Base-by-base conservation (phyloP, 2,888 invertebrate species). In the Flabesymbios commensalis region DNA sequence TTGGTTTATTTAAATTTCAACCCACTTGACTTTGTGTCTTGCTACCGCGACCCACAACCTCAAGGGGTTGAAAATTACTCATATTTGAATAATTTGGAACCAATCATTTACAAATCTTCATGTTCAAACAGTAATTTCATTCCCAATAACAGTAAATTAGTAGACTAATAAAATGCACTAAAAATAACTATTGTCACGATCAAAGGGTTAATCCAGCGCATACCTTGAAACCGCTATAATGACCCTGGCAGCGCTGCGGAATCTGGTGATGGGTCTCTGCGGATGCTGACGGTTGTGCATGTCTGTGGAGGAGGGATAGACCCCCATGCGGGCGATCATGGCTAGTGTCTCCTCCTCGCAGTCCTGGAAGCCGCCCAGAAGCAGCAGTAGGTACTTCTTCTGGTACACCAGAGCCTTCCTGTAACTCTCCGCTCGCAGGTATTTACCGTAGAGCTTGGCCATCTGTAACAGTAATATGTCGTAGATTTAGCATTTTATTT, bases 381-480 rank as follows among this genome's bases (percentile, higher is more conserved):
- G 87, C 19, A 90, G 86, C 67, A 91, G 86, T 57, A 96, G 84
- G 81, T 94, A 95, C 24, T 90, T 87, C 83, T 96, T 96, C 85
- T 96, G 96, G 87, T 90, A 94, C 55, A 90, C 88, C 57, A 96
- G 85, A 17, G 94, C 91, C 80, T 93, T 94, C 61, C 91, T 88
- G 74, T 90, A 91, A 76, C 93, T 93, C 78, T 94, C 92, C 3
- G 90, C 87, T 33, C 91, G 87, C 69, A 93, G 84, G 78, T 90
- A 92, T 74, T 88, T 88, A 36, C 78, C 77, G 61, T 79, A 81
- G 53, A 81, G 61, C 31, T 78, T 68, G 64, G 79, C 77, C 49
- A 79, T 75, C 77, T 81, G 67, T 17, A 68, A 66, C 33, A 28
- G 5, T n/a, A 48, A 43, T 54, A 14, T 26, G 5, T 3, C 33